Percentiles rank a stretch among this genome's conserved stretches.
phyloP scores from a whole-genome alignment of 1,140 invertebrate species.

The Holcopasites calliopsidis region DNA sequence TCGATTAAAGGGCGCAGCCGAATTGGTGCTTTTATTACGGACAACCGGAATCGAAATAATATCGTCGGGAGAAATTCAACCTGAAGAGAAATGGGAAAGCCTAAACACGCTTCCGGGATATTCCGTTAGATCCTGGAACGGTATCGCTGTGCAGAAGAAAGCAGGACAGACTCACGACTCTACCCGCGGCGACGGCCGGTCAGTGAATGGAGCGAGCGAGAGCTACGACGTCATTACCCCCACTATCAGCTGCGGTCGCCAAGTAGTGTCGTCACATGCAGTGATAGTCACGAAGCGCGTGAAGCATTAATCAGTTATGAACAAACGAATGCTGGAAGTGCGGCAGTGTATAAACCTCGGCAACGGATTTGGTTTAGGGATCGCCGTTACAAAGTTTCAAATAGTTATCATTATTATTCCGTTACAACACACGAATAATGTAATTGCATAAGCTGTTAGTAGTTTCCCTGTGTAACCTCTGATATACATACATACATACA shows the following conservation, averaged over 20 bases:
- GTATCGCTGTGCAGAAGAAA: slow-evolving; percentile 34
- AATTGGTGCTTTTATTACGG: not conserved
- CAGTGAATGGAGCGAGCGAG: slow-evolving; percentile 52
- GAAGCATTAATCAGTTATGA: not conserved
- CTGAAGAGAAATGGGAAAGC: not conserved
- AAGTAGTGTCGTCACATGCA: slow-evolving; percentile 31
- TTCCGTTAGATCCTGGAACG: slow-evolving; percentile 46
- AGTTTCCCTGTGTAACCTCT: no score
- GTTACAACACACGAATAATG: no score
- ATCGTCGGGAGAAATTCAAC: not conserved
- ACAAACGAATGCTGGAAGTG: not conserved
- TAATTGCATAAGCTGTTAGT: no score
- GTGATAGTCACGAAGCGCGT: not conserved
- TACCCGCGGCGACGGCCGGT: slow-evolving; percentile 25
- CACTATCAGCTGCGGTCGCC: not conserved
- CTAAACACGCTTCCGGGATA: slow-evolving; percentile 47
- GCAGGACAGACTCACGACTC: slow-evolving; percentile 29
- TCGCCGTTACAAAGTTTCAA: not conserved
- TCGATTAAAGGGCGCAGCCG: not conserved
- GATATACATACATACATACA: no score
- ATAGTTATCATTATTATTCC: no score
- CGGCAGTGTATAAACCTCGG: not conserved
- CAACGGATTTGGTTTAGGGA: not conserved
- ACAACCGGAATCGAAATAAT: not conserved
- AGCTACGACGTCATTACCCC: slow-evolving; percentile 32